phyloP scores from a whole-genome alignment of 2,888 invertebrate genomes.

The Euclidia mi region DNA sequence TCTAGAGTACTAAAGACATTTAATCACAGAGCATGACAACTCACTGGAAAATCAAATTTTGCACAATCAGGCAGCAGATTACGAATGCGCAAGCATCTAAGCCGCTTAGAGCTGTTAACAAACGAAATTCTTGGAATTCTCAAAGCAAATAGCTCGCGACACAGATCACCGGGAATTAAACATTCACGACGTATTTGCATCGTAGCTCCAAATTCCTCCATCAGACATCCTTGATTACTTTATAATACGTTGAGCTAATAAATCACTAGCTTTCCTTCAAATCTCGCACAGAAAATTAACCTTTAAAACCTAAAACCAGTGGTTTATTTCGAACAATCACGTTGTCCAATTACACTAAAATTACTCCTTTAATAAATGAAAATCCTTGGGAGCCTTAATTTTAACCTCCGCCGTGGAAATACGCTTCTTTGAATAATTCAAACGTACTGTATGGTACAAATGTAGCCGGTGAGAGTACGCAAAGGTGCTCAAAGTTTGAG shows the following conservation, averaged over 20 bases:
- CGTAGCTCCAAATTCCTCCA: background rate
- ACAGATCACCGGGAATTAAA: conserved; percentile 5
- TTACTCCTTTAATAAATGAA: conserved; percentile 75
- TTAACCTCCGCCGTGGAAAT: conserved; percentile 62
- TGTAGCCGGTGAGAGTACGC: conserved; percentile 38
- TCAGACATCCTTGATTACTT: background rate
- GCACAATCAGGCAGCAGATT: background rate
- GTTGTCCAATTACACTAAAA: conserved; percentile 69
- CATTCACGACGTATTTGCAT: conserved; percentile 11
- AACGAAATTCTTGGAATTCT: background rate
- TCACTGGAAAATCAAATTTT: background rate
- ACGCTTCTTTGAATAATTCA: conserved; percentile 67
- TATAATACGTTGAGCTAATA: conserved; percentile 16
- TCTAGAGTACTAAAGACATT: too few species aligned
- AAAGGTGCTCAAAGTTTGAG: conserved; percentile 47
- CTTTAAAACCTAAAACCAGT: conserved; percentile 41
- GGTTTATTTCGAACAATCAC: conserved; percentile 37
- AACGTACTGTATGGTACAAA: conserved; percentile 55
- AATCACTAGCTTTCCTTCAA: conserved; percentile 28
- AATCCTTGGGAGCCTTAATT: conserved; percentile 67
- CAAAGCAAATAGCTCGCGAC: conserved; percentile 1
- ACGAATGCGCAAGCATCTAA: background rate
- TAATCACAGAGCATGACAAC: too few species aligned
- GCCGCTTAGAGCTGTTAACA: conserved; percentile 3
- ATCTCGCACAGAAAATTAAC: conserved; percentile 56